These are phyloP conservation scores for Nomada goodeniana DNA, from an alignment of 2,888 invertebrate species.

Conservation along the genomic window DNA sequence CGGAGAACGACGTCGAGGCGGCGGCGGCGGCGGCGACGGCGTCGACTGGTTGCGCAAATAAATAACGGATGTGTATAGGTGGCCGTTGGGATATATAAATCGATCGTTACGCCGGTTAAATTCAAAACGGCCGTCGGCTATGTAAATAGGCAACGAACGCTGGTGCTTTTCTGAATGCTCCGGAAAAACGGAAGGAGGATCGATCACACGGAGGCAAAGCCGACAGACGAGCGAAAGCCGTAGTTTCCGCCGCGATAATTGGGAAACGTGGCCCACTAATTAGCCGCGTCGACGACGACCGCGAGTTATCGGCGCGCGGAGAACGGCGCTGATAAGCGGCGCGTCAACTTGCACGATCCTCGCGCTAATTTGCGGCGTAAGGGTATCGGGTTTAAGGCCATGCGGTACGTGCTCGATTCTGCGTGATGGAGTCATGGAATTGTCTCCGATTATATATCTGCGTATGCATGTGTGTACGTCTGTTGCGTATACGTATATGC, in stretches of 20 bases:
- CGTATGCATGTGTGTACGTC: too few relatives aligned
- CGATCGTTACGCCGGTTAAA: constrained; percentile 56
- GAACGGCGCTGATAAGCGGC: constrained; percentile 34
- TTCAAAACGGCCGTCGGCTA: constrained; percentile 50
- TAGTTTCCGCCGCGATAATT: constrained; percentile 64
- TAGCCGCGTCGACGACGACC: constrained; percentile 52
- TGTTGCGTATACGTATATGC: too few relatives aligned
- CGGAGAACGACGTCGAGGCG: constrained; percentile 12
- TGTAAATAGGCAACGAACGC: constrained; percentile 48
- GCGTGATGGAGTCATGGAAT: neutral
- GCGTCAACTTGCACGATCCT: constrained; percentile 42
- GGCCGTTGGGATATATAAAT: constrained; percentile 53
- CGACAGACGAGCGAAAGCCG: constrained; percentile 3
- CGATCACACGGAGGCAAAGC: constrained; percentile 52
- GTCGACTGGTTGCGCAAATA: constrained; percentile 47
- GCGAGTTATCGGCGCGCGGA: constrained; percentile 45
- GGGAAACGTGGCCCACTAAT: constrained; percentile 50
- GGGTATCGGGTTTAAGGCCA: constrained; percentile 39
- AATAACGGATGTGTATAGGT: constrained; percentile 45
- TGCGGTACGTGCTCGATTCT: constrained; percentile 6
- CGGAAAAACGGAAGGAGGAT: constrained; percentile 42
- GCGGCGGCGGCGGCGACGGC: constrained; percentile 28
- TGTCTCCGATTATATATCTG: neutral
- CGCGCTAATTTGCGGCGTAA: constrained; percentile 46
- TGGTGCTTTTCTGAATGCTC: constrained; percentile 36